These are phyloP conservation scores for Drosophila subsilvestris DNA, from an alignment of 2,888 invertebrate genomes.

Conservation along the genomic window DNA sequence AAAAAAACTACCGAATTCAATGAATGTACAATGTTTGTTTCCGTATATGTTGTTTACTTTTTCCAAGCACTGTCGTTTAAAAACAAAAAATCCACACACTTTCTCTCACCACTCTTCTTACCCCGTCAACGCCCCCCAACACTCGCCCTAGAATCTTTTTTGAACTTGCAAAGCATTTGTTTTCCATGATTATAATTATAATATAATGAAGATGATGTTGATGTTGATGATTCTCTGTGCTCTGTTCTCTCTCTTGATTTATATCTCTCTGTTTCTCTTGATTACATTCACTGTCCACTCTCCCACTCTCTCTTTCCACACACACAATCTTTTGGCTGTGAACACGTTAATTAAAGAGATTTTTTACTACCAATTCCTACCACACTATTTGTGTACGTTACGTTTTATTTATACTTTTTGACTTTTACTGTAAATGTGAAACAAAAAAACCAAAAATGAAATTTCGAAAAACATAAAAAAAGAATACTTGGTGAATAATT, in stretches of 20 bases:
- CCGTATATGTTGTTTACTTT: constrained; percentile 44
- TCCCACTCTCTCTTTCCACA: not conserved
- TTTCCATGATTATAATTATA: constrained; percentile 13
- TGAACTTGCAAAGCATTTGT: not conserved
- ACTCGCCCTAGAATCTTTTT: constrained; percentile 26
- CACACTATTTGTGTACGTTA: constrained; percentile 36
- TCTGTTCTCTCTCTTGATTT: constrained; percentile 22
- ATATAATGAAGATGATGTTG: constrained; percentile 25
- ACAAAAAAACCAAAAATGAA: constrained; percentile 50
- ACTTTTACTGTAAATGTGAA: constrained; percentile 65
- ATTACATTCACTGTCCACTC: no score
- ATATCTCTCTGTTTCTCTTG: no score
- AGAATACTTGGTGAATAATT: constrained; percentile 80
- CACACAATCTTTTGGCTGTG: constrained; percentile 27
- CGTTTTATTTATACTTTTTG: constrained; percentile 17
- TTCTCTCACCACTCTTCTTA: constrained; percentile 7
- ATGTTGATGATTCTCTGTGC: constrained; percentile 30
- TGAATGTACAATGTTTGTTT: constrained; percentile 44
- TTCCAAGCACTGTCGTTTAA: constrained; percentile 36
- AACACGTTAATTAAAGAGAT: constrained; percentile 36
- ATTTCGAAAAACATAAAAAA: constrained; percentile 56
- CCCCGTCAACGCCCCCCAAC: not conserved
- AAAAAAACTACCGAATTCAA: constrained; percentile 22
- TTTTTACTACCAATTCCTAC: constrained; percentile 9
- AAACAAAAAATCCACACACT: constrained; percentile 8